Conservation (phyloP, 2,888 invertebrate genomes). For the Ophion obscuratus region DNA sequence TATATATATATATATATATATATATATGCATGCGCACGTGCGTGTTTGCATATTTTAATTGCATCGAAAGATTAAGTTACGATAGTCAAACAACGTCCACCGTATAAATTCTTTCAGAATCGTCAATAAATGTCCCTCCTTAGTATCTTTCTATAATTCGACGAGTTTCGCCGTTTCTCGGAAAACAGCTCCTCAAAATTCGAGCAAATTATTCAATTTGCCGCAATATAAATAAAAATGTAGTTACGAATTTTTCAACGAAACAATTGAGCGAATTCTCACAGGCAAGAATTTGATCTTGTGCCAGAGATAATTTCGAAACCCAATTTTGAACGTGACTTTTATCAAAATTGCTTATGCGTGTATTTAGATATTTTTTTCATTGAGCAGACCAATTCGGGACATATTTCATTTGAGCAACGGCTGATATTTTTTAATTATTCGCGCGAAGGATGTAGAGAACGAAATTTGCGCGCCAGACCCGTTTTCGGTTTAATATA, state of each 20-base stretch:
- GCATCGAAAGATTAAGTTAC: constrained; percentile 41
- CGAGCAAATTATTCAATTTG: too few species aligned
- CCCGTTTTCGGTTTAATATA: constrained; percentile 71
- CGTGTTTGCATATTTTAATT: constrained; percentile 53
- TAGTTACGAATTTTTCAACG: too few species aligned
- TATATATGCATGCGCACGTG: background rate
- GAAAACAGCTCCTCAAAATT: background rate
- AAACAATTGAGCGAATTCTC: too few species aligned
- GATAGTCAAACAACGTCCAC: constrained; percentile 37
- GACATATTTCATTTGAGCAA: too few species aligned
- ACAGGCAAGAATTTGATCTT: too few species aligned
- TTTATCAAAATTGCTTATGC: too few species aligned
- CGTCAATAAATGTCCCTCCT: constrained; percentile 22
- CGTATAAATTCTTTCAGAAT: constrained; percentile 15
- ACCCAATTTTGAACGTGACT: too few species aligned
- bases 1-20: constrained; percentile 24
- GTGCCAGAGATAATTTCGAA: too few species aligned
- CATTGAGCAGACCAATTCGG: too few species aligned
- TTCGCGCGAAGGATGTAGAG: constrained; percentile 61
- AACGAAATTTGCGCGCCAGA: constrained; percentile 71
- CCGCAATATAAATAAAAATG: too few species aligned
- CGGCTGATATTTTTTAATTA: too few species aligned
- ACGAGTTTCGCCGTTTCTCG: background rate
- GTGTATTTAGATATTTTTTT: too few species aligned
- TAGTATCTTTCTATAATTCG: constrained; percentile 12